These are phyloP conservation scores for Atrina japonica DNA, from an alignment of 2,888 invertebrate species.

Conservation along the genomic window DNA sequence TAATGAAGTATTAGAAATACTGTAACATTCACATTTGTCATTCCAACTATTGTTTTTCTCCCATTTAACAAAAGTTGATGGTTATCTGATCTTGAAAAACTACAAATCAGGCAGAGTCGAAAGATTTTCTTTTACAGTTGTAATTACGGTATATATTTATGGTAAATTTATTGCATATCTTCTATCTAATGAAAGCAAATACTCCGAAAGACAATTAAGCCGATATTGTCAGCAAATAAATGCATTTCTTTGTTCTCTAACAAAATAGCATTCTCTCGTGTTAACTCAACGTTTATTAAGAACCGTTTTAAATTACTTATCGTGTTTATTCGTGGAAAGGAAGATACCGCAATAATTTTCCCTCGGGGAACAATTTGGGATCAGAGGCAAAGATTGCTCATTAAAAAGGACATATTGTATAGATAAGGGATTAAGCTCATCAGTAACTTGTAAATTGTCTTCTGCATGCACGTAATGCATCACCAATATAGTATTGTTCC, in stretches of 20 bases:
- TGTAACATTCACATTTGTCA: too few relatives aligned
- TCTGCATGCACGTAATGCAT: slow-evolving; percentile 37
- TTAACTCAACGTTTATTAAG: slow-evolving; percentile 40
- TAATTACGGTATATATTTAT: slow-evolving; percentile 28
- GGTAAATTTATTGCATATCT: slow-evolving; percentile 35
- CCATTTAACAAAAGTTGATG: too few relatives aligned
- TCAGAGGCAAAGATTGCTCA: slow-evolving; percentile 41
- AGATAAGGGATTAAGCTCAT: slow-evolving; percentile 40
- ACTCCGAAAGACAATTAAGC: slow-evolving; percentile 27
- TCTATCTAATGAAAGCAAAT: slow-evolving; percentile 17
- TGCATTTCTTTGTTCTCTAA: slow-evolving; percentile 37
- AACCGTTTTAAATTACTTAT: slow-evolving; percentile 51
- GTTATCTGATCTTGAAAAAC: too few relatives aligned
- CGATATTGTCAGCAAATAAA: slow-evolving; percentile 31
- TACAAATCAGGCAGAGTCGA: too few relatives aligned
- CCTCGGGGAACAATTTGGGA: slow-evolving; percentile 45
- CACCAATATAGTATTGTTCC: slow-evolving; percentile 17
- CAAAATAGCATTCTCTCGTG: slow-evolving; percentile 38
- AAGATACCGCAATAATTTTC: slow-evolving; percentile 41
- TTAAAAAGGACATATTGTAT: slow-evolving; percentile 37
- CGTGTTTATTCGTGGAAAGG: slow-evolving; percentile 38
- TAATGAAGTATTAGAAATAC: too few relatives aligned
- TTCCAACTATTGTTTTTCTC: too few relatives aligned
- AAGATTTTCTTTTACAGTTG: slow-evolving; percentile 7
- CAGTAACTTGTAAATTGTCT: slow-evolving; percentile 35